phyloP scores from a whole-genome alignment of 2,888 invertebrate species.

The Cistogaster globosa region DNA sequence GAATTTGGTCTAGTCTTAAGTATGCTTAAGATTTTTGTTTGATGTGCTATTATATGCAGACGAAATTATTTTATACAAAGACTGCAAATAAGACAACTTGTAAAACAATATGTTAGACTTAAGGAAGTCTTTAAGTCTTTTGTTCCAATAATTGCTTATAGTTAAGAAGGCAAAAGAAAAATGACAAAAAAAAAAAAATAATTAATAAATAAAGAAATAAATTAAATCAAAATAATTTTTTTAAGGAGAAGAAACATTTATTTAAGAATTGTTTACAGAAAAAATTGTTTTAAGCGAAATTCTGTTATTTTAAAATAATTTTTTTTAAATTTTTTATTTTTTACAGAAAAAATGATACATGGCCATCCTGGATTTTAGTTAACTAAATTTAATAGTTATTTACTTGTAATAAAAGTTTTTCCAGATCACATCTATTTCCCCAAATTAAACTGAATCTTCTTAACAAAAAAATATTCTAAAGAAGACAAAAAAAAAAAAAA shows the following conservation, averaged over 20 bases:
- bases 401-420: neutral
- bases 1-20: constrained; percentile 65
- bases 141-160: neutral
- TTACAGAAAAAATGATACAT: neutral
- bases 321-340: neutral
- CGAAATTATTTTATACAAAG: constrained; percentile 9
- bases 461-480: no score
- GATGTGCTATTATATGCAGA: constrained; percentile 45
- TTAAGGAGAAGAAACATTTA: no score
- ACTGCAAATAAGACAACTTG: neutral
- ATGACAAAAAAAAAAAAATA: no score
- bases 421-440: neutral
- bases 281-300: no score
- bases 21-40: constrained; percentile 57
- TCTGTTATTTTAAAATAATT: no score
- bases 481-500: no score
- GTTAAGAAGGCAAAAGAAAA: neutral
- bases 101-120: constrained; percentile 46
- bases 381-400: neutral
- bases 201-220: no score
- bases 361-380: neutral
- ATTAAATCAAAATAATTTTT: no score
- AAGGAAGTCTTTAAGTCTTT: constrained; percentile 37
- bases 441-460: neutral
- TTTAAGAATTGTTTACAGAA: no score